These are phyloP conservation scores for Rousettus madagascariensis DNA, from an alignment of 2,797 vertebrate genomes.

Conservation along the genomic window DNA sequence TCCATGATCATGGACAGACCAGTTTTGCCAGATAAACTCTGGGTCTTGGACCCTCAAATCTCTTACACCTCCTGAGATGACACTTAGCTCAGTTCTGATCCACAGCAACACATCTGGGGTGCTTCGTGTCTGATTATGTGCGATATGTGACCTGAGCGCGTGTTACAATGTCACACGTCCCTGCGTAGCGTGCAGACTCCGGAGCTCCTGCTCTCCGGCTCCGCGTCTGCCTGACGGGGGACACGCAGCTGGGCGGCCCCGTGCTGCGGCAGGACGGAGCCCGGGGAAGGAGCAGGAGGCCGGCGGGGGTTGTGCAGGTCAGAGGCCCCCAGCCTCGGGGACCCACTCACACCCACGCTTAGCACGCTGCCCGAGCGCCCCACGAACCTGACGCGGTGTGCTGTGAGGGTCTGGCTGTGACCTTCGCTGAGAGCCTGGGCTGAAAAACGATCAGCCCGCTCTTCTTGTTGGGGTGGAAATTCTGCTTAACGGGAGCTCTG, in stretches of 20 bases:
- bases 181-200: background rate
- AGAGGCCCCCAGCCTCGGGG: background rate
- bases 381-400: background rate
- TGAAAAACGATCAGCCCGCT: background rate
- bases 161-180: background rate
- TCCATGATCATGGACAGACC: background rate
- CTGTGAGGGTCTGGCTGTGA: background rate
- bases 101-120: background rate
- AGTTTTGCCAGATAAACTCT: background rate
- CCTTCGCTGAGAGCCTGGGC: background rate
- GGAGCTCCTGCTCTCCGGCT: background rate
- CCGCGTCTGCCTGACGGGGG: background rate
- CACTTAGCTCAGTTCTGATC: background rate
- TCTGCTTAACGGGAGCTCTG: background rate
- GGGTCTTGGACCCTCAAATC: background rate
- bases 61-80: background rate
- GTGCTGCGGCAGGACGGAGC: background rate
- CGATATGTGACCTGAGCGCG: background rate
- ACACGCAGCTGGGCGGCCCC: background rate
- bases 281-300: too few species aligned
- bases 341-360: background rate
- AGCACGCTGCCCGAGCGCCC: accelerated
- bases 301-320: accelerated
- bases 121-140: background rate
- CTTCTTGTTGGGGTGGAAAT: background rate